phyloP scores from a whole-genome alignment of 1,140 invertebrate species.

The Cotesia vestalis region DNA sequence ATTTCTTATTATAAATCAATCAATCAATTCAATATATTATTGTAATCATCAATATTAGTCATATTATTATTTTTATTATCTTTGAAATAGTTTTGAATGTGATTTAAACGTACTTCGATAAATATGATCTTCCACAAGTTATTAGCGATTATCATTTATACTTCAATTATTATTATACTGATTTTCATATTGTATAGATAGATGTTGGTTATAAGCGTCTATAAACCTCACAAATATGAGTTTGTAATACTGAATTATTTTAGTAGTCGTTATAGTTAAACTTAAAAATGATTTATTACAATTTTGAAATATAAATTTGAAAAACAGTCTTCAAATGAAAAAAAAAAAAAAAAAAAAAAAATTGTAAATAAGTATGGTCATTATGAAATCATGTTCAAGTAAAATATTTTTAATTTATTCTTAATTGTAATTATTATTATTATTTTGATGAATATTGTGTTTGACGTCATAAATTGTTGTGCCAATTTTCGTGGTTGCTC shows the following conservation, averaged over 20 bases:
- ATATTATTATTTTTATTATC: constrained; percentile 22
- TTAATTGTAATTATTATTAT: constrained; percentile 10
- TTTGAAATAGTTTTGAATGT: constrained; percentile 8
- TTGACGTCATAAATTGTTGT: background rate
- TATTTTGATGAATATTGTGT: constrained; percentile 1
- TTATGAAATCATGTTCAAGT: too few relatives aligned
- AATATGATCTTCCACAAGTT: constrained; percentile 18
- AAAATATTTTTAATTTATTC: too few relatives aligned
- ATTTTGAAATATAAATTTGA: too few relatives aligned
- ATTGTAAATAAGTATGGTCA: constrained; percentile 1
- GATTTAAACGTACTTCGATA: constrained; percentile 18
- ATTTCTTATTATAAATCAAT: too few relatives aligned
- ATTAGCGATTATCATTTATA: background rate
- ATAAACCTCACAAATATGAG: too few relatives aligned
- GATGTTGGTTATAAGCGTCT: too few relatives aligned
- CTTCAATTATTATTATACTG: background rate
- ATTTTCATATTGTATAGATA: background rate
- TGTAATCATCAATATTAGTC: background rate
- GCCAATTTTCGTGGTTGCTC: constrained; percentile 21
- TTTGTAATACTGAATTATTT: too few relatives aligned
- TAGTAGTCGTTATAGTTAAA: too few relatives aligned
- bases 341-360: too few relatives aligned
- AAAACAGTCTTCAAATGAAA: too few relatives aligned
- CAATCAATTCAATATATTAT: background rate
- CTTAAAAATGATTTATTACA: too few relatives aligned